Evolutionary conservation across 1,140 invertebrate genomes (phyloP), one percentile per base, ranked within the genome.

Genomic region (Lucilia sericata): DNA sequence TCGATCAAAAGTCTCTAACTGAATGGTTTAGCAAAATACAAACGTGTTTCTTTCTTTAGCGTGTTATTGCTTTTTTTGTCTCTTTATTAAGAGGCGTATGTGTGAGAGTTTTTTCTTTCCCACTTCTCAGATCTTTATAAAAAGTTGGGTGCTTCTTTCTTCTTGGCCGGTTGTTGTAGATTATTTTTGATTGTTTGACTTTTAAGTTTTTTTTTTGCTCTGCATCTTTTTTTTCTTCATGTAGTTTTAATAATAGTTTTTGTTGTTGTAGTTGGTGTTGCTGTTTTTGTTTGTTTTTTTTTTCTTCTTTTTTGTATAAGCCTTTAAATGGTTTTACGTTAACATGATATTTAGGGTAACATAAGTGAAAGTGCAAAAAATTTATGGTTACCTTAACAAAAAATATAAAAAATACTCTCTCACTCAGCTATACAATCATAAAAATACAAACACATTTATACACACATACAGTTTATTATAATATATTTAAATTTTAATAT

Each of bases 301-400:
- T 84, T 83, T 81, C 5, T 42, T 7, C 10, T 42, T 42, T 36
- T 36, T 42, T 42, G 42, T 82, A 85, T 85, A 88, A 84, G 85
- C 85, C 86, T 88, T 83, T 87, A 82, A 36, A 36, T 30, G 70
- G 60, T 74, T 74, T 47, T 21, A 85, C 85, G 85, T 30, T 76
- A 86, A 87, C 86, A 84, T 74, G 82, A 84, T 85, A 87, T 86
- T 86, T 87, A 47, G 87, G 85, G 25, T 86, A 86, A 75, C 75
- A 83, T 80, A 88, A 87, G 88, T 89, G 88, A 89, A 89, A 89
- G 87, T 86, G 87, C 80, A 85, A 84, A 86, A 85, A 60, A 49
- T 60, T 76, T 36, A 84, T 49, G 70, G 70, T 83, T 83, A 30
- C 82, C 74, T 75, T 75, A 30, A 74, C 49, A 51, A 47, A 60